Percentiles rank a stretch among this genome's conserved stretches.
phyloP scores from a whole-genome alignment of 1,140 invertebrate genomes.

The Ceratina australensis region DNA sequence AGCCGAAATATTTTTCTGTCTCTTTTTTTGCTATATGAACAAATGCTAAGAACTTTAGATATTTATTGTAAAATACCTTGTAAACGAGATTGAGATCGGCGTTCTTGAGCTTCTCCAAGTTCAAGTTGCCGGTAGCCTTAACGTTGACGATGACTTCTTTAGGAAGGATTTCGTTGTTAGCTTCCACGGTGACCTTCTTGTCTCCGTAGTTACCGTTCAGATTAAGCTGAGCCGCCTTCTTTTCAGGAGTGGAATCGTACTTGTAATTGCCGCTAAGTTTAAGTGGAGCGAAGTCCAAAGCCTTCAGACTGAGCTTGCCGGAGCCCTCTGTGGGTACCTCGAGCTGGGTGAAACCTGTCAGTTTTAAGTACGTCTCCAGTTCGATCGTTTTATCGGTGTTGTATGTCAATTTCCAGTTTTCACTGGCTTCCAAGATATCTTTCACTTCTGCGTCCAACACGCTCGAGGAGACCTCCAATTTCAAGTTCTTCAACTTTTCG shows the following conservation, averaged over 20 bases:
- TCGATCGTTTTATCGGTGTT: constrained; percentile 80
- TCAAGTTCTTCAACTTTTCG: constrained; percentile 79
- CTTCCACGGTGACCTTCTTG: constrained; percentile 54
- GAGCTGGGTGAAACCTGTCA: not conserved
- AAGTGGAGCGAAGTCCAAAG: constrained; percentile 52
- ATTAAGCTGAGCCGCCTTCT: constrained; percentile 61
- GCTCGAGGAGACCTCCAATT: constrained; percentile 66
- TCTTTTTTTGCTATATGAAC: no score
- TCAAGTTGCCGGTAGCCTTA: constrained; percentile 66
- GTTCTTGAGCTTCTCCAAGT: constrained; percentile 80
- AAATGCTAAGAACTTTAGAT: not conserved
- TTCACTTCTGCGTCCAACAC: constrained; percentile 55
- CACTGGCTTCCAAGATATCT: constrained; percentile 59
- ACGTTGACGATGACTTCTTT: constrained; percentile 54
- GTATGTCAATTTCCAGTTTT: constrained; percentile 74
- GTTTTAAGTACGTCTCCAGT: constrained; percentile 43
- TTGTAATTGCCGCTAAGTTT: constrained; percentile 72
- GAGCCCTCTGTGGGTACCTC: constrained; percentile 32
- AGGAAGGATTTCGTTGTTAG: constrained; percentile 50
- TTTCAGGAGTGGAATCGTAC: constrained; percentile 73
- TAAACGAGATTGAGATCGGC: constrained; percentile 80
- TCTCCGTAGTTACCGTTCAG: constrained; percentile 62
- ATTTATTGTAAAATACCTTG: constrained; percentile 73
- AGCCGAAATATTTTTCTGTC: no score
- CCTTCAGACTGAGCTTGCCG: constrained; percentile 32